Evolutionary conservation across 2,888 invertebrate genomes (phyloP).

Genomic region (Microplitis manilae): DNA sequence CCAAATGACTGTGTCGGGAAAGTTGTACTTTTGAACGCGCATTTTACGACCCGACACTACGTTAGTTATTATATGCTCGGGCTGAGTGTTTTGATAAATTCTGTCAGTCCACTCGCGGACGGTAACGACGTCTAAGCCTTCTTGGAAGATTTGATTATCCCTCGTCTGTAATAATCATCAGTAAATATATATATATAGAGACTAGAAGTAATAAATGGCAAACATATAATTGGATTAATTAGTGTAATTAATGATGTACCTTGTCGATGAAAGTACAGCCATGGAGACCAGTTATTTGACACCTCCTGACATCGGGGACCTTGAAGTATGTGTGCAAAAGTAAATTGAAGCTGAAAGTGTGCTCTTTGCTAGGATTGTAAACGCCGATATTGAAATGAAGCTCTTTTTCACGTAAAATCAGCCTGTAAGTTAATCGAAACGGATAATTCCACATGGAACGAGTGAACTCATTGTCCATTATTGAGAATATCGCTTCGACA

Average conservation of each 20-base stretch:
- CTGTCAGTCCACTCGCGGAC: conserved; percentile 95
- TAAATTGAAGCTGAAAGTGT: conserved; percentile 92
- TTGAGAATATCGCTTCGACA: conserved; percentile 91
- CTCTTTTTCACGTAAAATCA: conserved; percentile 92
- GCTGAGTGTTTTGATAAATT: conserved; percentile 93
- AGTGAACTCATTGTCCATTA: conserved; percentile 94
- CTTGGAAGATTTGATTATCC: conserved; percentile 89
- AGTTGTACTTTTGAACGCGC: conserved; percentile 94
- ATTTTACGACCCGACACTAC: conserved; percentile 93
- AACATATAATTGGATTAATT: neutral
- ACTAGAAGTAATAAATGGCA: conserved; percentile 11
- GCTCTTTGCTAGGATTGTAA: conserved; percentile 93
- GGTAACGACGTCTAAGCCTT: conserved; percentile 91
- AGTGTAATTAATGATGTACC: conserved; percentile 71
- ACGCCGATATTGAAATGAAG: conserved; percentile 94
- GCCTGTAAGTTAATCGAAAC: conserved; percentile 93
- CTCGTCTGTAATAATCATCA: conserved; percentile 77
- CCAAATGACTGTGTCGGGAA: conserved; percentile 97
- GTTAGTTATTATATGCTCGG: conserved; percentile 93
- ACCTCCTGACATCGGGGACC: conserved; percentile 93
- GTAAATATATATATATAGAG: neutral
- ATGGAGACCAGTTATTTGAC: conserved; percentile 93
- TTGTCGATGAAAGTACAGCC: conserved; percentile 93
- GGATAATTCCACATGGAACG: conserved; percentile 95
- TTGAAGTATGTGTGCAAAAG: conserved; percentile 96